These are phyloP conservation scores for Melanotaenia pygmaea DNA, from an alignment of 2,797 vertebrate species.

Conservation along the genomic window DNA sequence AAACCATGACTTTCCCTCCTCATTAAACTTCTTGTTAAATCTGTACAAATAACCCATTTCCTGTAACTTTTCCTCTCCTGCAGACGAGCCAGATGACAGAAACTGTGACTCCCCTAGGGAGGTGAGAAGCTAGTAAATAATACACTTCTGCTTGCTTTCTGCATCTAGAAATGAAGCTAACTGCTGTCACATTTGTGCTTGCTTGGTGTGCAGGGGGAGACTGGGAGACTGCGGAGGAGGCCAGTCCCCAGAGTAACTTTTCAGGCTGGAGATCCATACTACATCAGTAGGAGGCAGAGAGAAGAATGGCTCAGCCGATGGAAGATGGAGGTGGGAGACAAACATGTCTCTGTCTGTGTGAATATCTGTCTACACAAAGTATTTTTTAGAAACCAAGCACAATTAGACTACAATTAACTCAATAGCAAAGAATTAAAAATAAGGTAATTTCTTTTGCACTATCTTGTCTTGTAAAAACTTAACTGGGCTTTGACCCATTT, in stretches of 20 bases:
- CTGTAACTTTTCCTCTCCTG: conserved; percentile 57
- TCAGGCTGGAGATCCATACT: conserved; percentile 96
- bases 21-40: conserved; percentile 63
- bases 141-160: neutral
- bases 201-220: conserved; percentile 80
- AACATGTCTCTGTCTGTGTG: conserved; percentile 58
- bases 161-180: conserved; percentile 7
- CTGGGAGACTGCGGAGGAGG: conserved; percentile 89
- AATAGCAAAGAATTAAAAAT: too few relatives aligned
- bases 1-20: conserved; percentile 59
- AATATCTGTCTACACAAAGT: conserved; percentile 24
- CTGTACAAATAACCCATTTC: conserved; percentile 67
- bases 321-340: conserved; percentile 91
- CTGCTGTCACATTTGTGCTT: conserved; percentile 20
- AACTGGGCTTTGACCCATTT: conserved; percentile 6
- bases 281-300: conserved; percentile 93
- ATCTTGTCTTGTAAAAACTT: neutral
- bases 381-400: conserved; percentile 1
- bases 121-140: conserved; percentile 60
- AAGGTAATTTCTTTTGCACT: neutral
- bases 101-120: conserved; percentile 82
- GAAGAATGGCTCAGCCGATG: conserved; percentile 94
- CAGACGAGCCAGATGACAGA: conserved; percentile 81
- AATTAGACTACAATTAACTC: conserved; percentile 11
- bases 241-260: conserved; percentile 93